Evolutionary conservation across 2,113 vertebrate species (phyloP).

Genomic region (Paramormyrops kingsleyae): DNA sequence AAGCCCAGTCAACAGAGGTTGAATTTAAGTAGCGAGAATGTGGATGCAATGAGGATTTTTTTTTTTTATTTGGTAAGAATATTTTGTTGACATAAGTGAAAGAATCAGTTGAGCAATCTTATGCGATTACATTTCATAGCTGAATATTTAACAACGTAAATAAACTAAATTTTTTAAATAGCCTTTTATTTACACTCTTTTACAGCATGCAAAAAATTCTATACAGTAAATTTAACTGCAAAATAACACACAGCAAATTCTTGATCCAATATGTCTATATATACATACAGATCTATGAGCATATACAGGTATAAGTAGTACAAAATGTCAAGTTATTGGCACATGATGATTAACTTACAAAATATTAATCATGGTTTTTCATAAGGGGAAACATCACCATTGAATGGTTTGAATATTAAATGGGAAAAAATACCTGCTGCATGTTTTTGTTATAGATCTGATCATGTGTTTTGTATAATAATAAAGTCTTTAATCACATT

Average conservation of each 20-base stretch:
- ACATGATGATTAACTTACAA: not conserved
- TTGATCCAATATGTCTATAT: conserved; percentile 16
- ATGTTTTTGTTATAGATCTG: not conserved
- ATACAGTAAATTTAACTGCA: conserved; percentile 21
- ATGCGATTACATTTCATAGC: not conserved
- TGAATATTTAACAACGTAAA: not conserved
- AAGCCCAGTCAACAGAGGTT: not conserved
- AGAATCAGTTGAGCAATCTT: not conserved
- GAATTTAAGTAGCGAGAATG: not conserved
- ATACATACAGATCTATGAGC: conserved; percentile 9
- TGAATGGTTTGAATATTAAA: not conserved
- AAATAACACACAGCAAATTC: conserved; percentile 16
- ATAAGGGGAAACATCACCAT: not conserved
- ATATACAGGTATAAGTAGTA: conserved; percentile 3
- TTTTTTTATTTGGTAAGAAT: not conserved
- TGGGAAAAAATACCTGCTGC: not conserved
- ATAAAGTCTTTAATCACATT: not conserved
- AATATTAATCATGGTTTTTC: not conserved
- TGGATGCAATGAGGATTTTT: not conserved
- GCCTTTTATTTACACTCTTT: conserved; percentile 23
- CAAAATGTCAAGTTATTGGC: conserved; percentile 6
- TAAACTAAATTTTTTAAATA: conserved; percentile 20
- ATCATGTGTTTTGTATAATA: not conserved
- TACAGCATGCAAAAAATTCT: conserved; percentile 30
- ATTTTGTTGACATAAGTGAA: not conserved